Base-by-base conservation (phyloP, 2,113 vertebrate genomes). In the Macroglossus sobrinus region DNA sequence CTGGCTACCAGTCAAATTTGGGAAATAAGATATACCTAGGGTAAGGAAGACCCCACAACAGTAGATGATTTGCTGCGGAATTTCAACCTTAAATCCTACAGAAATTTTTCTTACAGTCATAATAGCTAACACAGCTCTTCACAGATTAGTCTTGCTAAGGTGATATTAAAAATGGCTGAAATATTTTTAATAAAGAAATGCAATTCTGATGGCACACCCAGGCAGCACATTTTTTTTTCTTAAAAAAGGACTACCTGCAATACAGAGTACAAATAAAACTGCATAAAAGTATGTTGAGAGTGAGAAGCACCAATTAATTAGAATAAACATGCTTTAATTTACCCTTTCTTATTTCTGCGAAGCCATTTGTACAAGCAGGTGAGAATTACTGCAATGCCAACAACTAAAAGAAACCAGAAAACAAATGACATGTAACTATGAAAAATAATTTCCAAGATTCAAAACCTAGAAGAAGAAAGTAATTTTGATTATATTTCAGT, bases 301-400 rank as follows among this genome's bases (percentile, higher is more conserved):
- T 63, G 35, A 91, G 61, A 69, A 69, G 35, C 38, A 66, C 30
- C 28, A 68, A 45, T 15, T 57, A 57, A 4, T 72, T n/a, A 35
- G 38, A 87, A 86, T 45, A 84, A 61, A 72, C 1, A 45, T 14
- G n/a, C 0, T 97, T 86, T 69, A 71, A 98, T 95, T 98, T 96
- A 98, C 98, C 96, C 80, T 81, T 93, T 97, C 8, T 96, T 97
- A 6, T 80, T 86, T 21, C 13, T 78, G 12, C 0, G 15, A 55
- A 16, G 1, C 28, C 0, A 35, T 38, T 30, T 40, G 43, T 57
- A 40, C 13, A 90, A 10, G 9, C 47, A 79, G 28, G 30, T 79
- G 12, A 1, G 21, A 71, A 57, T 11, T 33, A 95, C 12, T 59
- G 4, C 24, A 59, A 84, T 2, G 9, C 6, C 72, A 53, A 85